Evolutionary conservation across 2,113 vertebrate genomes (phyloP), one percentile per base, ranked within the genome.

Genomic region (Cheirogaleus medius): DNA sequence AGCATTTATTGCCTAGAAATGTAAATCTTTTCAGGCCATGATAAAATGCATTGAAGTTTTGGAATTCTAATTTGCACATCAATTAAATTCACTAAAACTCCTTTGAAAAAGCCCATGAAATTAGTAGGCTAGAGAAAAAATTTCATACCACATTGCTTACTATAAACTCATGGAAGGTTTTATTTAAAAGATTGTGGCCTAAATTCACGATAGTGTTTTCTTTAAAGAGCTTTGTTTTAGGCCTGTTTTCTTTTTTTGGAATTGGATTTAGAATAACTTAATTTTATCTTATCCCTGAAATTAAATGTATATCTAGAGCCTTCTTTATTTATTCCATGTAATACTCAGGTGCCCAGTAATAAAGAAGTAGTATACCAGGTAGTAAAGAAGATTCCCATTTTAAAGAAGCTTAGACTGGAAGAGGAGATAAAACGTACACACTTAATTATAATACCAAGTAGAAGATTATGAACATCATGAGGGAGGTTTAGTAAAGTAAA

Each of bases 21-120:
- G 32, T 95, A 86, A 96, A 91, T 96, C n/a, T 52, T 94, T 85
- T 89, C n/a, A 95, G 29, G 29, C 34, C 34, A n/a, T 85, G 32
- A 60, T 68, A 91, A 95, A 64, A 84, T 44, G 5, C 34, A 74
- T 18, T 56, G 42, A 87, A 85, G 37, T 81, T 81, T 91, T 44
- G 52, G 42, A 52, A 76, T 86, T 91, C 64, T 95, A 89, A 71
- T 91, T 86, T 93, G 78, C 29, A 39, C 88, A 73, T 87, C 34
- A 89, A 18, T 91, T 91, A 91, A 77, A 77, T 56, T 91, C 23
- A 77, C 37, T 69, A 85, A 74, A 93, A 34, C 52, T 74, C 13
- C 56, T 68, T 76, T 91, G 7, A 5, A 88, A 96, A 97, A 86
- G 17, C 20, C 47, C 29, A 73, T 66, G 49, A 6, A 91, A 89